phyloP scores from a whole-genome alignment of 2,888 invertebrate species.

The Apamea crenata region DNA sequence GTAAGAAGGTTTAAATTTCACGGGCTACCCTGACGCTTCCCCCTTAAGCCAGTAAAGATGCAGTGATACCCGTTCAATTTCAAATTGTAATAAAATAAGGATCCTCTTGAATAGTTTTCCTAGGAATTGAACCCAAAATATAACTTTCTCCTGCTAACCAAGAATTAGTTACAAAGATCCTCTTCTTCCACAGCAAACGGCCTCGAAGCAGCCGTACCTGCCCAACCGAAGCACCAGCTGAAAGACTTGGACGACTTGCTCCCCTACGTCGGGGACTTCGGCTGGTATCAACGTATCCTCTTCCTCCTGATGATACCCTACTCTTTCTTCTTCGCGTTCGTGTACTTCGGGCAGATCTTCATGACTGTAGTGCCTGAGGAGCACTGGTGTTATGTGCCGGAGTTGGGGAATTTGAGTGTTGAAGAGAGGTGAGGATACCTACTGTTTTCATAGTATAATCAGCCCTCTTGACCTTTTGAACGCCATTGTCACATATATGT shows the following conservation, averaged over 20 bases:
- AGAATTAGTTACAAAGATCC: no score
- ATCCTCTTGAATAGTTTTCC: no score
- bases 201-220: constrained; percentile 11
- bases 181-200: constrained; percentile 68
- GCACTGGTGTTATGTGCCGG: constrained; percentile 83
- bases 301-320: constrained; percentile 87
- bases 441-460: no score
- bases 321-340: constrained; percentile 87
- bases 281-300: constrained; percentile 86
- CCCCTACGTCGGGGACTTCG: constrained; percentile 84
- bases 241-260: constrained; percentile 86
- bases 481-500: no score
- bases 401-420: constrained; percentile 77
- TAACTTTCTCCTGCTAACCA: no score
- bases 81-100: no score
- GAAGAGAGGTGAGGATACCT: constrained; percentile 76
- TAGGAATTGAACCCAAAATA: no score
- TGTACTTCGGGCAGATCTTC: constrained; percentile 87
- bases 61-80: no score
- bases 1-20: no score
- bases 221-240: constrained; percentile 61
- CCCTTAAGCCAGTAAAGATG: no score
- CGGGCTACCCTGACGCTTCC: no score
- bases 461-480: no score
- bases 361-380: constrained; percentile 85